A percentile compares a stretch with the other conserved stretches of the same genome.
Conservation (phyloP, 2,888 invertebrate species). For the Agriotes lineatus region DNA sequence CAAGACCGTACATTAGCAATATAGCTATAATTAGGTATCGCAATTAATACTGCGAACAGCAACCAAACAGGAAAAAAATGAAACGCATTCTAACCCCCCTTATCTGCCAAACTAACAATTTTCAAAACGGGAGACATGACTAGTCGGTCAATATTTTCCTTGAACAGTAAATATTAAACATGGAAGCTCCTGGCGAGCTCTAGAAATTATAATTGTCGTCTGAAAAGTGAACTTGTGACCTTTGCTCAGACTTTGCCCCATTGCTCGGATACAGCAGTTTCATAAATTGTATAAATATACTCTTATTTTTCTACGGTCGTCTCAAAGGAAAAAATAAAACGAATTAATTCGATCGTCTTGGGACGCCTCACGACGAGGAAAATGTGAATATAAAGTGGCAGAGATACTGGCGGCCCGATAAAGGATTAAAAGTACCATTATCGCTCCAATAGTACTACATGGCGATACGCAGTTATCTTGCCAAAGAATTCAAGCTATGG, state of each 20-base stretch:
- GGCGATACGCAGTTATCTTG: slow-evolving; percentile 27
- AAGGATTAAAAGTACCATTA: slow-evolving; percentile 30
- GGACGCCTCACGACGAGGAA: not conserved
- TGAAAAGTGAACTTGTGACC: slow-evolving; percentile 58
- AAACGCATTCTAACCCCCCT: too few relatives aligned
- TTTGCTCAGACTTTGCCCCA: slow-evolving; percentile 60
- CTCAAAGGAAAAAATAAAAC: not conserved
- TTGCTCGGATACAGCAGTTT: slow-evolving; percentile 52
- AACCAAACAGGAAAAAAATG: too few relatives aligned
- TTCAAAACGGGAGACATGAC: not conserved
- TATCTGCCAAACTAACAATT: too few relatives aligned
- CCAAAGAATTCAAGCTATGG: slow-evolving; percentile 13
- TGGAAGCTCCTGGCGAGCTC: slow-evolving; percentile 44
- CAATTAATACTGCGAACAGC: too few relatives aligned
- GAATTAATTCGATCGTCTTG: not conserved
- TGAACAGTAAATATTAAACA: slow-evolving; percentile 43
- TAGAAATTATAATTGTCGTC: slow-evolving; percentile 54
- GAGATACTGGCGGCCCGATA: slow-evolving; percentile 14
- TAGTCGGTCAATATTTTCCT: slow-evolving; percentile 40
- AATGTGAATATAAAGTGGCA: slow-evolving; percentile 17
- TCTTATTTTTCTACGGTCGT: slow-evolving; percentile 2
- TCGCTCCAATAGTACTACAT: slow-evolving; percentile 20
- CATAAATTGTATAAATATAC: slow-evolving; percentile 48
- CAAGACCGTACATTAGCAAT: too few relatives aligned
- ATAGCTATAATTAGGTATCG: too few relatives aligned